Evolutionary conservation across 2,888 invertebrate species (phyloP).

Genomic region (Marasmarcha lunaedactyla): DNA sequence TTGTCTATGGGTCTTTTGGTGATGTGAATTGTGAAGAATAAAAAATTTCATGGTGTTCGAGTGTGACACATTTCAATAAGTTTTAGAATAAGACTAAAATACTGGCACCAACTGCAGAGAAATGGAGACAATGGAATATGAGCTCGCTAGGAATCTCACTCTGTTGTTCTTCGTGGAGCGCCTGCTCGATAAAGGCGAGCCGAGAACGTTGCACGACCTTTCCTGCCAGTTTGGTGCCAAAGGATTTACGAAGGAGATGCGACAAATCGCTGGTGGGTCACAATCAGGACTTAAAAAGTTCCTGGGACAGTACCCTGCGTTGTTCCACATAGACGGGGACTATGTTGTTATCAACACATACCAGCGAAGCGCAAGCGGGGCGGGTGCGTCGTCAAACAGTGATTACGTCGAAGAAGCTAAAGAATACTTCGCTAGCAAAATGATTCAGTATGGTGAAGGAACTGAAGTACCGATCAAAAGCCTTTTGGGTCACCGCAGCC

Average conservation of each 20-base stretch:
- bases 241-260: constrained; percentile 99
- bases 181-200: constrained; percentile 95
- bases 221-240: constrained; percentile 99
- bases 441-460: constrained; percentile 94
- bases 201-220: constrained; percentile 95
- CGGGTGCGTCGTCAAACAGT: constrained; percentile 76
- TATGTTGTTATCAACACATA: constrained; percentile 88
- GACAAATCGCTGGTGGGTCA: constrained; percentile 94
- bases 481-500: constrained; percentile 94
- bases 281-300: constrained; percentile 98
- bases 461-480: constrained; percentile 98
- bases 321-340: constrained; percentile 95
- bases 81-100: constrained; percentile 60
- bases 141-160: constrained; percentile 93
- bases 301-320: constrained; percentile 93
- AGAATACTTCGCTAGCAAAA: constrained; percentile 95
- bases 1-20: no score
- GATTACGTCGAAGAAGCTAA: constrained; percentile 97
- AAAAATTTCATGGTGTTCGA: constrained; percentile 68
- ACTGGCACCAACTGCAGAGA: constrained; percentile 69
- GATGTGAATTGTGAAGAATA: constrained; percentile 28
- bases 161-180: constrained; percentile 98
- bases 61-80: constrained; percentile 69
- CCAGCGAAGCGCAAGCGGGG: constrained; percentile 71
- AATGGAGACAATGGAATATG: constrained; percentile 96